Conservation (phyloP, 1,140 invertebrate genomes). For the Formica selysi region DNA sequence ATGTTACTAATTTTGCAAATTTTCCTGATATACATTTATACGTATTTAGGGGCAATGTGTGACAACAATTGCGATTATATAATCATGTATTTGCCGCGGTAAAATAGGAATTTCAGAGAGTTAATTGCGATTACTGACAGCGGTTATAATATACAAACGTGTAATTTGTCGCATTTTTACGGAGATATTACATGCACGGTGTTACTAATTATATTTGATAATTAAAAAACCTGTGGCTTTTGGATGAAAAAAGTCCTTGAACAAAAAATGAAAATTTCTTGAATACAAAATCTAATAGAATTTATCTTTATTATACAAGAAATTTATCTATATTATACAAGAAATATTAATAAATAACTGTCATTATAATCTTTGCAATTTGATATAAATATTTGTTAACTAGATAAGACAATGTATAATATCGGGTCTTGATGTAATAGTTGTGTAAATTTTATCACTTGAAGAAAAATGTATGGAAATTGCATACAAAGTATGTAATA, state of each 20-base stretch:
- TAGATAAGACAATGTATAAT: neutral
- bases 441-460: neutral
- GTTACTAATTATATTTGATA: conserved; percentile 17
- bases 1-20: neutral
- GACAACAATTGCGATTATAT: neutral
- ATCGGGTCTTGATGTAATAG: neutral
- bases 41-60: neutral
- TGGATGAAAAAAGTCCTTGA: no score
- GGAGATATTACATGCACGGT: neutral
- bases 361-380: neutral
- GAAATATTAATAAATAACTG: conserved; percentile 6
- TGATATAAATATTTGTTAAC: neutral
- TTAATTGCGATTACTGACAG: conserved; percentile 37
- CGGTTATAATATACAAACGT: neutral
- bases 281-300: neutral
- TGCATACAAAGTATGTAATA: neutral
- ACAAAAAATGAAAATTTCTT: neutral
- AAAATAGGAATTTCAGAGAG: conserved; percentile 2
- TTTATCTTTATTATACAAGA: no score
- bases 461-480: neutral
- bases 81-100: neutral
- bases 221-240: neutral
- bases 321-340: neutral
- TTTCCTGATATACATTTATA: neutral
- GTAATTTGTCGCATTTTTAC: neutral